These are phyloP conservation scores for Sebastes hopkinsi DNA, from an alignment of 2,797 vertebrate genomes.

Conservation along the genomic window DNA sequence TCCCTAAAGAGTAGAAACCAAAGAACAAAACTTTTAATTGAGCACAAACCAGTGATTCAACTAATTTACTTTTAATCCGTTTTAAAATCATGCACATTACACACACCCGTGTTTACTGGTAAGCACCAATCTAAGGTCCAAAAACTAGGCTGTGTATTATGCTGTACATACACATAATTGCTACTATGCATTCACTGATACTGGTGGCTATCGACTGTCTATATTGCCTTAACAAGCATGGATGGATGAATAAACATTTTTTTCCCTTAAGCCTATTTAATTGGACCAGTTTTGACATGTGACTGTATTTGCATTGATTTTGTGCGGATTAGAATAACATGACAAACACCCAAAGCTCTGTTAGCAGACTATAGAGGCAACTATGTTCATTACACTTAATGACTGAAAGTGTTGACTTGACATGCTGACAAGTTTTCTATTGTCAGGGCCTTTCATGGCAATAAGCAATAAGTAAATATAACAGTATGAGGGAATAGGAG, in stretches of 20 bases:
- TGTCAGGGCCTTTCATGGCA: neutral
- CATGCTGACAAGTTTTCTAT: neutral
- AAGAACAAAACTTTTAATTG: neutral
- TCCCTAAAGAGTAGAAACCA: conserved; percentile 77
- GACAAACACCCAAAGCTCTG: neutral
- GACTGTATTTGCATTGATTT: neutral
- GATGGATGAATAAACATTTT: neutral
- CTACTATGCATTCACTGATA: neutral
- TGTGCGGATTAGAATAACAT: neutral
- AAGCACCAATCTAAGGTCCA: neutral
- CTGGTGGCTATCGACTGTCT: neutral
- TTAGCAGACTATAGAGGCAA: neutral
- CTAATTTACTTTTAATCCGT: neutral
- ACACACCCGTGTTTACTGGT: neutral
- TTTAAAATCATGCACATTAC: neutral
- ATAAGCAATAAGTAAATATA: neutral
- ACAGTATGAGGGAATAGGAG: neutral
- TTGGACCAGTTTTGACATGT: neutral
- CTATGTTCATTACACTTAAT: neutral
- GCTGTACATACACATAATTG: neutral
- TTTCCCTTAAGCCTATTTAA: neutral
- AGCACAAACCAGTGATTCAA: neutral
- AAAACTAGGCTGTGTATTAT: neutral
- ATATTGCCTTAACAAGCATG: neutral
- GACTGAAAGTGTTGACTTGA: neutral